These are phyloP conservation scores for Macrobrachium nipponense DNA, from an alignment of 1,140 invertebrate species.

Conservation along the genomic window DNA sequence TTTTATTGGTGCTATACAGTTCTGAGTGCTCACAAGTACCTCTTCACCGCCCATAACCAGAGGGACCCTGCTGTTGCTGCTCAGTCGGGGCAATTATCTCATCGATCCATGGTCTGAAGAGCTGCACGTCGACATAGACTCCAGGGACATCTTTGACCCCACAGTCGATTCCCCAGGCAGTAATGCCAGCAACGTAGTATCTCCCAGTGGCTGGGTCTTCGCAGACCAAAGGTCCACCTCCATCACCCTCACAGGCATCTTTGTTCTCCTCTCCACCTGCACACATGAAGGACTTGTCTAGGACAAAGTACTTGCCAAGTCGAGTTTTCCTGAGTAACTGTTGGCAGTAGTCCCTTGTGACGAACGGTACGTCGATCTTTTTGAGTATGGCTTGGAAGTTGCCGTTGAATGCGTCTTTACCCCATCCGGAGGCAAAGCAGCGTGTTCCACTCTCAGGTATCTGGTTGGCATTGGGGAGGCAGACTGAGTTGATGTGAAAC, in stretches of 20 bases:
- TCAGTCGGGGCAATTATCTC: too few species aligned
- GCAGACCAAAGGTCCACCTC: conserved; percentile 66
- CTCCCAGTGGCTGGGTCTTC: conserved; percentile 52
- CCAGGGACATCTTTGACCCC: conserved; percentile 67
- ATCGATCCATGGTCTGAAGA: conserved; percentile 32
- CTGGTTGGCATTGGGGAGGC: conserved; percentile 60
- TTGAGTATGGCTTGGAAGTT: conserved; percentile 92
- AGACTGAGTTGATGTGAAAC: conserved; percentile 66
- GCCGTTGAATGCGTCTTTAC: conserved; percentile 91
- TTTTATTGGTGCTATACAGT: too few species aligned
- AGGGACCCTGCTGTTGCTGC: too few species aligned
- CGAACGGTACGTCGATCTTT: conserved; percentile 65
- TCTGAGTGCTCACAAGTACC: too few species aligned
- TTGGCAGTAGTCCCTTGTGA: conserved; percentile 73
- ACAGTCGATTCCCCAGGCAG: conserved; percentile 69
- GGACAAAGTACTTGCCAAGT: conserved; percentile 74
- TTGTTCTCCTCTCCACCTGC: conserved; percentile 77
- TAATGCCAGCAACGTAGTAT: conserved; percentile 66
- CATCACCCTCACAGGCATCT: conserved; percentile 75
- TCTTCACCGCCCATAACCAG: too few species aligned
- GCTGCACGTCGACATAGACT: conserved; percentile 67
- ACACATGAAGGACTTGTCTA: conserved; percentile 79
- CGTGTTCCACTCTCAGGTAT: conserved; percentile 73
- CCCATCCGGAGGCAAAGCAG: conserved; percentile 94
- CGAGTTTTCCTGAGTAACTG: conserved; percentile 72